Evolutionary conservation across 2,113 vertebrate species (phyloP), one percentile per base, ranked within the genome.

Genomic region (Gila orcuttii): DNA sequence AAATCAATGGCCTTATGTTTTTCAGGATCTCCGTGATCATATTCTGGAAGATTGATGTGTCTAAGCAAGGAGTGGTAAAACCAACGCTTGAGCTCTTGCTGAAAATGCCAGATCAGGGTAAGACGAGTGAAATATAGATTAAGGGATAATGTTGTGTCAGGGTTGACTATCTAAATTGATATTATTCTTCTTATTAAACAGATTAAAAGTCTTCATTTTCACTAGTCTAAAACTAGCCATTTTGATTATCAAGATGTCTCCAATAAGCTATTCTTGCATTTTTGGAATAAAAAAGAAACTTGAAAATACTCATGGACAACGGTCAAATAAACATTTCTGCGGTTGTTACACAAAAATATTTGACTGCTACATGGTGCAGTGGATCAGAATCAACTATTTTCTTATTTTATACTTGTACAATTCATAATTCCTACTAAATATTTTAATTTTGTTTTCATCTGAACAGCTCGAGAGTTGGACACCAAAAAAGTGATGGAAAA

Each of bases 1-100:
- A 8, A 71, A 36, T 71, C 9, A 39, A 36, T 69, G 66, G 33
- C 68, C 39, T 4, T 42, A 23, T 60, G 52, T 84, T 82, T 64
- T 82, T 33, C 91, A 97, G 96, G 86, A 93, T 95, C 89, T 92
- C 94, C 33, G 6, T 96, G 78, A 39, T 92, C 57, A 77, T 97
- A 21, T 91, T 96, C 17, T 97, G 96, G 96, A 96, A 83, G 91
- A 93, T 96, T 64, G 82, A 89, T 0, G 87, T 96, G 0, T 87
- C 92, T n/a, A 90, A 92, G 36, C 92, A 94, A 52, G 96, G 96
- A 74, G 92, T 33, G 52, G 89, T 94, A 1, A 90, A 36, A 0
- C 96, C 96, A 15, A 87, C 92, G 74, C 88, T 97, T 89, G 95
- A 97, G 87, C 94, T 97, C n/a, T 91, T 97, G 87, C 86, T 93